Percentiles rank a stretch among this genome's conserved stretches.
Evolutionary conservation across 2,888 invertebrate genomes (phyloP).

Genomic region (Acleris holmiana): DNA sequence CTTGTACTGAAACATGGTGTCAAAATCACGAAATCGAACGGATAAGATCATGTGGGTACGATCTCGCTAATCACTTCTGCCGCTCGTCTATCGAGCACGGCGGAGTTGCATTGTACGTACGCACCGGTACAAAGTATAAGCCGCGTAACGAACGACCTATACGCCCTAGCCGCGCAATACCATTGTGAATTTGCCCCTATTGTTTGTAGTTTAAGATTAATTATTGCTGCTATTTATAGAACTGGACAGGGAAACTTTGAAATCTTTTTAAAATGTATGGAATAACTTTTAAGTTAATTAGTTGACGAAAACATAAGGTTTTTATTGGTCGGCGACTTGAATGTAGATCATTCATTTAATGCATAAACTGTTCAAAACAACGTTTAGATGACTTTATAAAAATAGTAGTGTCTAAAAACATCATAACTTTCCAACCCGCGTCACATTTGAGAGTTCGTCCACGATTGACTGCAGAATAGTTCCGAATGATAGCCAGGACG

Average conservation of each 20-base stretch:
- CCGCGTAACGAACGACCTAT: background rate
- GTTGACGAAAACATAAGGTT: slow-evolving; percentile 16
- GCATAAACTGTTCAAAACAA: background rate
- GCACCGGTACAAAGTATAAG: background rate
- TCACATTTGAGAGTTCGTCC: background rate
- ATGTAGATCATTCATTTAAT: slow-evolving; percentile 14
- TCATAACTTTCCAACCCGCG: slow-evolving; percentile 8
- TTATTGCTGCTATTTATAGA: slow-evolving; percentile 6
- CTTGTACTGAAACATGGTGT: background rate
- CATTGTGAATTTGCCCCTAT: slow-evolving; percentile 1
- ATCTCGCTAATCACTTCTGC: background rate
- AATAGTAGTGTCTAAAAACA: background rate
- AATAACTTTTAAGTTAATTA: slow-evolving; percentile 7
- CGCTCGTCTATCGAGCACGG: background rate
- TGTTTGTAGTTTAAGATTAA: background rate
- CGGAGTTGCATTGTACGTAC: background rate
- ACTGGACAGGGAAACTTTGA: slow-evolving; percentile 8
- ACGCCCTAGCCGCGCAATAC: background rate
- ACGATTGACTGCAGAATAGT: slow-evolving; percentile 12
- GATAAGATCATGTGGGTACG: background rate
- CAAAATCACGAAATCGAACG: slow-evolving; percentile 1
- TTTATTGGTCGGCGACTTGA: slow-evolving; percentile 8
- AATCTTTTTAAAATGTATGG: slow-evolving; percentile 1
- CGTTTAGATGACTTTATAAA: background rate
- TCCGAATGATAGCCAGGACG: background rate